Percentiles rank a stretch among this genome's conserved stretches.
Conservation (phyloP, 2,888 invertebrate genomes). For the Cyclophora albipunctata region DNA sequence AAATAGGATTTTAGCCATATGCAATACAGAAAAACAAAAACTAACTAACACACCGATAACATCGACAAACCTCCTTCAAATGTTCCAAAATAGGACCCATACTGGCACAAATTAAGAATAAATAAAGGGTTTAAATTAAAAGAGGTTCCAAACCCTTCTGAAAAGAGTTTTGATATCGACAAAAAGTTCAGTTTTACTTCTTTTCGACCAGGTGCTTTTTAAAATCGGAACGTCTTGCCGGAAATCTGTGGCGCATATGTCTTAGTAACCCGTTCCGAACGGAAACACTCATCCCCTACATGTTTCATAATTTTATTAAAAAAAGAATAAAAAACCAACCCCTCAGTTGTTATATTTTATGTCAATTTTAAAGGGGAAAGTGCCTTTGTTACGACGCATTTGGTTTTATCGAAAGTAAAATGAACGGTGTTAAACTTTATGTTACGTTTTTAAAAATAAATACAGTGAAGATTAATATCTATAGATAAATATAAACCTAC, state of each 20-base stretch:
- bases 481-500: too few species aligned
- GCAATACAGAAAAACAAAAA: constrained; percentile 46
- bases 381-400: too few species aligned
- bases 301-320: constrained; percentile 39
- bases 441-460: not conserved
- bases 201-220: constrained; percentile 61
- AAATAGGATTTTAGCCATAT: constrained; percentile 67
- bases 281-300: constrained; percentile 56
- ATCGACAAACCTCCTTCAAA: too few species aligned
- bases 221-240: constrained; percentile 58
- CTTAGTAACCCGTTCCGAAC: constrained; percentile 56
- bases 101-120: not conserved
- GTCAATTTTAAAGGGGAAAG: constrained; percentile 7
- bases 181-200: constrained; percentile 47
- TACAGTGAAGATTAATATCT: not conserved
- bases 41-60: constrained; percentile 16
- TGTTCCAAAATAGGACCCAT: constrained; percentile 32
- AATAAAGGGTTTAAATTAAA: constrained; percentile 28
- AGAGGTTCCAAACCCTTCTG: constrained; percentile 44
- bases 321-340: constrained; percentile 42
- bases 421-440: too few species aligned
- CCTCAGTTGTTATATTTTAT: constrained; percentile 28
- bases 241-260: constrained; percentile 70
- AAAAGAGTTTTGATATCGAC: constrained; percentile 49
- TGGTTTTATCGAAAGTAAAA: too few species aligned